phyloP scores from a whole-genome alignment of 1,140 invertebrate genomes.

The Gryon sp. region DNA sequence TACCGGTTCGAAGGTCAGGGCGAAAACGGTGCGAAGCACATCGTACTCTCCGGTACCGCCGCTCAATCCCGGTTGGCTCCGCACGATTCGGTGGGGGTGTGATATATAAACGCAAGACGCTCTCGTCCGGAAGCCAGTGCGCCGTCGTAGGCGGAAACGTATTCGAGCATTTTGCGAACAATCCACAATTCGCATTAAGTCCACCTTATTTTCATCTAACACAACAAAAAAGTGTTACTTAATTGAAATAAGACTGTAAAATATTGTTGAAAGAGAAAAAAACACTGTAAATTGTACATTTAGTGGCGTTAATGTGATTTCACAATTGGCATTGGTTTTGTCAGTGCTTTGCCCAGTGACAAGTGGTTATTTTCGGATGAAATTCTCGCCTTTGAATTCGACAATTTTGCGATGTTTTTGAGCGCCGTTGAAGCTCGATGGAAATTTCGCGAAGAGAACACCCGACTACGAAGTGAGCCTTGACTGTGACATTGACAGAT shows the following conservation, averaged over 20 bases:
- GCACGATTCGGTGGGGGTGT: constrained; percentile 32
- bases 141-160: constrained; percentile 48
- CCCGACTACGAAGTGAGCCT: constrained; percentile 8
- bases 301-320: no score
- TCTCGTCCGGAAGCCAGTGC: constrained; percentile 64
- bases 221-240: no score
- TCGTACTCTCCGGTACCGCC: constrained; percentile 46
- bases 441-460: constrained; percentile 8
- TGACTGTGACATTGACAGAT: constrained; percentile 37
- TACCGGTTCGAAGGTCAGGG: constrained; percentile 73
- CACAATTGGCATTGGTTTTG: no score
- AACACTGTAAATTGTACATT: no score
- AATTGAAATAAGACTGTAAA: no score
- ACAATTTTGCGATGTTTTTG: no score
- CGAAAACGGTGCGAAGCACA: constrained; percentile 40
- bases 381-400: no score
- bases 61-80: constrained; percentile 42
- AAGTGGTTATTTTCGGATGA: no score
- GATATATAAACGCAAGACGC: constrained; percentile 59
- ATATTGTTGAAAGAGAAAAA: no score
- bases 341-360: no score
- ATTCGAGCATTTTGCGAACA: neutral
- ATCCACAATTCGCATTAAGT: no score
- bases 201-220: no score
- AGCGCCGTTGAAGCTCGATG: neutral